Conservation (phyloP, 1,140 invertebrate species). For the Zophobas morio region DNA sequence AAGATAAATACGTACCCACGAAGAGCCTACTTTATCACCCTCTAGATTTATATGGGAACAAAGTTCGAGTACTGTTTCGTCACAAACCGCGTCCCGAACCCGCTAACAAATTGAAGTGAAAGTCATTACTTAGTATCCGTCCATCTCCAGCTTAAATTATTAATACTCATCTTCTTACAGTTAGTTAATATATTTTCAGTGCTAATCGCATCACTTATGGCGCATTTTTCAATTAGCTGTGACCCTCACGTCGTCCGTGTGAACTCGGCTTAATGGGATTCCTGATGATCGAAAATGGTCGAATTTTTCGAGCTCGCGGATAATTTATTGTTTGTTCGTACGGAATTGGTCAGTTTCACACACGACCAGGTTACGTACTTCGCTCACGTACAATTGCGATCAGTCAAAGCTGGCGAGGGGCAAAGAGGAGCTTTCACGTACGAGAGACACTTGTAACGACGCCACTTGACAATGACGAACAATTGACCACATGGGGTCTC, state of each 20-base stretch:
- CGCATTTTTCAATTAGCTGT: conserved; percentile 56
- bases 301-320: not conserved
- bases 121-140: conserved; percentile 51
- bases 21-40: conserved; percentile 5
- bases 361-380: conserved; percentile 7
- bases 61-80: conserved; percentile 24
- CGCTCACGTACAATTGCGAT: conserved; percentile 49
- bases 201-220: conserved; percentile 55
- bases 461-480: conserved; percentile 47
- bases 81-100: not conserved
- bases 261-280: conserved; percentile 48
- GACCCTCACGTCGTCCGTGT: conserved; percentile 51
- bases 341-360: conserved; percentile 9
- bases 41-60: conserved; percentile 32
- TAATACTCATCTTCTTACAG: conserved; percentile 51
- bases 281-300: not conserved
- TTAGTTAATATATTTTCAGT: conserved; percentile 56
- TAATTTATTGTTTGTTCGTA: conserved; percentile 1
- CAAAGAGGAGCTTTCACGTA: conserved; percentile 17
- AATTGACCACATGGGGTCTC: conserved; percentile 50
- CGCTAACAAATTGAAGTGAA: conserved; percentile 41
- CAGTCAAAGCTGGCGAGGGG: conserved; percentile 30
- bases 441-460: conserved; percentile 41
- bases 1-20: conserved; percentile 1
- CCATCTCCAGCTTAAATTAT: conserved; percentile 45